Base-by-base conservation (phyloP, 2,113 vertebrate genomes). In the Manacus vitellinus region DNA sequence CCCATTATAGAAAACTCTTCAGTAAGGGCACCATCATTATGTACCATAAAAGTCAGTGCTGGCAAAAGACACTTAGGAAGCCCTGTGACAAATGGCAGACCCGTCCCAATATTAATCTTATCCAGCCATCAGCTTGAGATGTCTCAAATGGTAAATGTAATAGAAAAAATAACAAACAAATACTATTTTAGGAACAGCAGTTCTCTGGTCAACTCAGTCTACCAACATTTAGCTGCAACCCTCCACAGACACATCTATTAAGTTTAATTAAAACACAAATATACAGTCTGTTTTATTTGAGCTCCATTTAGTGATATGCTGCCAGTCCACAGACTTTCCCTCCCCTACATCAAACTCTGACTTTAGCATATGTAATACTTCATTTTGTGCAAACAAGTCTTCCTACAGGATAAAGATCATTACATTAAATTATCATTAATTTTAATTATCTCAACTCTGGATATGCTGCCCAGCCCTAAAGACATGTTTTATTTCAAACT, bases 81-180 rank as follows among this genome's bases (percentile, higher is more conserved):
- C 35, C 49, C 91, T 59, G 49, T 68, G 58, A 81, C 52, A 92
- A 83, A 89, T 5, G 46, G 74, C 46, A 77, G 72, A 89, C 37
- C 51, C 13, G 1, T 65, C 68, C 61, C 67, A 79, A 16, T 31
- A 78, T 65, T 86, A 95, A 63, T 79, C 83, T 86, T 91, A 56
- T 6, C 35, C 86, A 87, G 47, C n/a, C 66, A 94, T 85, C 81
- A 80, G 33, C 56, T 67, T 65, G 17, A 85, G 54, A 92, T 54
- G 31, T 80, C 84, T 96, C 75, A 79, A 91, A 89, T n/a, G 13
- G 74, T 80, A 92, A 92, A 94, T 55, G 35, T n/a, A 89, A 73
- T 27, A 94, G 58, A 91, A 94, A 93, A 92, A 95, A 59, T 43
- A 92, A 92, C 58, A 95, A 95, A 84, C 43, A 73, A 89, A 78